Evolutionary conservation across 1,140 invertebrate genomes (phyloP).

Genomic region (Drosophila guanche): DNA sequence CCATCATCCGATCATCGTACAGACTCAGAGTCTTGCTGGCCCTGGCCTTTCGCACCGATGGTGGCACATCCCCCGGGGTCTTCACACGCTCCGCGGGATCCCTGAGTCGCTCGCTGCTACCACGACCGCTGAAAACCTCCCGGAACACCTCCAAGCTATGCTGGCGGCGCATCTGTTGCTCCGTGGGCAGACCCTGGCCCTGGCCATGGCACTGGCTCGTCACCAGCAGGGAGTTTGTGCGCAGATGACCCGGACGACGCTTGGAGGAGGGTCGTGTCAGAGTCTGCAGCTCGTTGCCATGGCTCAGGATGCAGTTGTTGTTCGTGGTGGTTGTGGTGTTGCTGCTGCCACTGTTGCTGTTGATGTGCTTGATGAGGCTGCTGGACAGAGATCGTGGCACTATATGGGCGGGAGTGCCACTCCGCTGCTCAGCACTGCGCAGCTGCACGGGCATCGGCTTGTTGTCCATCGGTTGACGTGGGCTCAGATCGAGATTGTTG

Average conservation of each 20-base stretch:
- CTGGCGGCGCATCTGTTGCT: conserved; percentile 84
- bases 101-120: conserved; percentile 87
- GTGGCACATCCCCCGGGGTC: conserved; percentile 91
- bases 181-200: conserved; percentile 32
- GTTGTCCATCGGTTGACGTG: conserved; percentile 29
- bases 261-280: conserved; percentile 42
- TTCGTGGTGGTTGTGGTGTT: conserved; percentile 8
- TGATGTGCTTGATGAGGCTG: conserved; percentile 73
- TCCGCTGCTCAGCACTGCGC: conserved; percentile 72
- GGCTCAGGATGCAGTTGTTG: conserved; percentile 49
- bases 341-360: conserved; percentile 45
- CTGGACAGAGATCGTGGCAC: conserved; percentile 76
- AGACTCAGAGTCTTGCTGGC: conserved; percentile 88
- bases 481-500: conserved; percentile 77
- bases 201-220: conserved; percentile 17
- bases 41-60: conserved; percentile 88
- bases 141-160: conserved; percentile 88
- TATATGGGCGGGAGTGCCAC: conserved; percentile 70
- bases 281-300: conserved; percentile 64
- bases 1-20: conserved; percentile 95
- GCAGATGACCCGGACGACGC: conserved; percentile 66
- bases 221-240: conserved; percentile 69
- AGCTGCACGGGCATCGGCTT: conserved; percentile 49
- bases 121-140: conserved; percentile 86
- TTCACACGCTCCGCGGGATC: conserved; percentile 91